These are phyloP conservation scores for Brassicogethes aeneus DNA, from an alignment of 2,888 invertebrate genomes.

Conservation along the genomic window DNA sequence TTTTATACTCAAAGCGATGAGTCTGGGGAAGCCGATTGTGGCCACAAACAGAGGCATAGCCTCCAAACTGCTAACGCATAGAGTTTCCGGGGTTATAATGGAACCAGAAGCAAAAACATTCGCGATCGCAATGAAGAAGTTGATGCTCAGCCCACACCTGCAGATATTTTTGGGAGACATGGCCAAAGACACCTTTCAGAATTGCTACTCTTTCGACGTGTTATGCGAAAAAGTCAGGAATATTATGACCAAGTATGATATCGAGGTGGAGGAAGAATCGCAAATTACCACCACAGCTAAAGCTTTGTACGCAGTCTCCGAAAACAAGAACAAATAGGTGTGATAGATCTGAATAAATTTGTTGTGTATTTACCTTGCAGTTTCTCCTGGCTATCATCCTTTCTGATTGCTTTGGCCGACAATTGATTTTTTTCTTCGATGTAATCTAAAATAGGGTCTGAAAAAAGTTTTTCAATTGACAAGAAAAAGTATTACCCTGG, in stretches of 20 bases:
- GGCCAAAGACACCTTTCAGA: conserved; percentile 29
- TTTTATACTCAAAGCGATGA: conserved; percentile 30
- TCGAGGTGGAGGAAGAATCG: conserved; percentile 4
- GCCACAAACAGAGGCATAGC: conserved; percentile 33
- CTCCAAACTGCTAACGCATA: conserved; percentile 26
- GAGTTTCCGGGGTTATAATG: conserved; percentile 32
- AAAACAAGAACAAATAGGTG: too few species aligned
- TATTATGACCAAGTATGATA: conserved; percentile 12
- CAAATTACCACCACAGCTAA: too few species aligned
- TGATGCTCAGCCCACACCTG: conserved; percentile 30
- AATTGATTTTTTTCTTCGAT: too few species aligned
- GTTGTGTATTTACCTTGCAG: too few species aligned
- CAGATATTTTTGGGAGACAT: conserved; percentile 34
- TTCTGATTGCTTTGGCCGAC: too few species aligned
- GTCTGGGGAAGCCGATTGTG: conserved; percentile 31
- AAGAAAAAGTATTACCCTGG: too few species aligned
- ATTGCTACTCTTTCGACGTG: conserved; percentile 27
- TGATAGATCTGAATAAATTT: too few species aligned
- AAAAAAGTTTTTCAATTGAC: too few species aligned
- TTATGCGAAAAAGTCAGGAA: conserved; percentile 25
- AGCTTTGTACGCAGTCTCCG: too few species aligned
- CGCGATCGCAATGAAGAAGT: conserved; percentile 31
- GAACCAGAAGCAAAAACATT: conserved; percentile 30
- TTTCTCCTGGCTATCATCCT: too few species aligned
- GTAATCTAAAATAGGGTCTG: too few species aligned